Base-by-base conservation (phyloP, 2,113 vertebrate genomes). In the Morphnarchus princeps region DNA sequence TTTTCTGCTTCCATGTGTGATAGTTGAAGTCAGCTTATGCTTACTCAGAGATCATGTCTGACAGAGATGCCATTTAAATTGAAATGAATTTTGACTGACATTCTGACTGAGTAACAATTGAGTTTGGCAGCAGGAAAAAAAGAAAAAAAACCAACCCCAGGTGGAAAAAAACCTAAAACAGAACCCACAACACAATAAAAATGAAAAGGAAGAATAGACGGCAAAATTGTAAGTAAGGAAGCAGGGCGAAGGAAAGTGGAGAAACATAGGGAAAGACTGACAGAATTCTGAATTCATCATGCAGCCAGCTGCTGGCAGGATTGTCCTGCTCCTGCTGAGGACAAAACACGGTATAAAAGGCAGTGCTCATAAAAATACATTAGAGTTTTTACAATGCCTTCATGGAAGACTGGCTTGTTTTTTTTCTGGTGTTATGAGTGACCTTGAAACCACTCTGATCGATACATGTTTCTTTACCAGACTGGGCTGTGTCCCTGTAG, bases 331-430 rank as follows among this genome's bases (percentile, higher is more conserved):
- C 0, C 18, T 66, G 47, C 26, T 87, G 61, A 52, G 49, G 77
- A 65, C 45, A 89, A 83, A 82, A 47, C 0, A 1, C 2, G 3
- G 10, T 7, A 7, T 24, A n/a, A 89, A 94, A 63, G 6, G 10
- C 13, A 70, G 4, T 12, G 16, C 15, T 62, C 42, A 21, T 36
- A 42, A 55, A 87, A 78, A 59, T 26, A 3, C 0, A 1, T 9
- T 2, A 21, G 40, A 17, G n/a, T 45, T 89, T 67, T 79, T 74
- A 43, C 16, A 76, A n/a, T 15, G 11, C 2, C 3, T 69, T 87
- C 2, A 0, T 63, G 32, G 52, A 40, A 74, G 9, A 17, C 3
- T 34, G 15, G 11, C 2, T 57, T 11, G 2, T 1, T 0, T 7
- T 19, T 65, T 73, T 49, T 45, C 47, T 32, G 11, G 1, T 20